phyloP scores from a whole-genome alignment of 2,113 vertebrate species.

The Takifugu flavidus region DNA sequence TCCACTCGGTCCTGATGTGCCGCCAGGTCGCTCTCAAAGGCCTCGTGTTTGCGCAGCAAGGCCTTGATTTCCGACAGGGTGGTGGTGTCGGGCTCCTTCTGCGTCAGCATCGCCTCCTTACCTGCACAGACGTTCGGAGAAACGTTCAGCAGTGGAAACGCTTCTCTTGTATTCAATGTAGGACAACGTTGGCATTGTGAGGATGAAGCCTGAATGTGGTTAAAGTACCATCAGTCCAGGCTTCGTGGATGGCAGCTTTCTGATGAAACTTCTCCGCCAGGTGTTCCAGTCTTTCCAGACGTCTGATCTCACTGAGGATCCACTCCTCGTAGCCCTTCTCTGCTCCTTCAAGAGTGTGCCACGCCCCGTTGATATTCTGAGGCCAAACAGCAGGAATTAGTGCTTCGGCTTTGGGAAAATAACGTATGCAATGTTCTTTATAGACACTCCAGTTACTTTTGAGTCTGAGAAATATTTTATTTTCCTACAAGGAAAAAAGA shows the following conservation, averaged over 20 bases:
- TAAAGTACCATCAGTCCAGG: constrained; percentile 84
- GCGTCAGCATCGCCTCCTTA: constrained; percentile 88
- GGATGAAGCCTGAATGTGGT: neutral
- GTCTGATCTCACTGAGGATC: constrained; percentile 89
- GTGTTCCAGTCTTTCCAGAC: constrained; percentile 90
- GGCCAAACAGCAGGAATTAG: neutral
- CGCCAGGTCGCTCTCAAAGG: constrained; percentile 93
- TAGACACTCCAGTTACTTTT: too few species aligned
- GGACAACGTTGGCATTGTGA: neutral
- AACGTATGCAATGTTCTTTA: too few species aligned
- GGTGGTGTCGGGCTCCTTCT: constrained; percentile 87
- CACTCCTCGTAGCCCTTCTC: constrained; percentile 95
- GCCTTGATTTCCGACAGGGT: constrained; percentile 90
- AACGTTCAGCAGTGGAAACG: neutral
- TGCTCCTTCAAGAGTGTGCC: constrained; percentile 89
- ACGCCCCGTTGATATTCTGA: constrained; percentile 88
- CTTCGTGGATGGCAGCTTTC: constrained; percentile 90
- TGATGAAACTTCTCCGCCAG: constrained; percentile 92
- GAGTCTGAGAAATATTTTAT: neutral
- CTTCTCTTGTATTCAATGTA: neutral
- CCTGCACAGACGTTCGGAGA: constrained; percentile 61
- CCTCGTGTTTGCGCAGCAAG: constrained; percentile 90
- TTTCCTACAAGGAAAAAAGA: too few species aligned
- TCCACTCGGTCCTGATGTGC: constrained; percentile 96
- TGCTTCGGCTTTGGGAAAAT: neutral